These are phyloP conservation scores for Mamestra brassicae DNA, from an alignment of 2,888 invertebrate species.

Conservation along the genomic window DNA sequence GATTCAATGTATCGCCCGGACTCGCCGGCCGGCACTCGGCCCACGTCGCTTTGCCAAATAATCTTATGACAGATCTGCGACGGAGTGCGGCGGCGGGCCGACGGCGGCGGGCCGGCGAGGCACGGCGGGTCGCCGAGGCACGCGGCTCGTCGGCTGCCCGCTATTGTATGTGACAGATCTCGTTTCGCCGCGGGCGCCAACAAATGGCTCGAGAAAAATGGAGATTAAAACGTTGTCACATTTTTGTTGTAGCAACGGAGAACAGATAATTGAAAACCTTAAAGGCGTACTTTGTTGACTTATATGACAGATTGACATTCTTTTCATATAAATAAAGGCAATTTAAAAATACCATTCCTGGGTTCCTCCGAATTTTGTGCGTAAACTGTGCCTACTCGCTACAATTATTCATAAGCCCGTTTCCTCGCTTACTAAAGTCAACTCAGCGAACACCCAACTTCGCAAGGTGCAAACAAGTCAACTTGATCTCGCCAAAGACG, in stretches of 20 bases:
- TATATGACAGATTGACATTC: constrained; percentile 18
- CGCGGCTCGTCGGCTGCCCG: constrained; percentile 21
- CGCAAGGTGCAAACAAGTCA: constrained; percentile 34
- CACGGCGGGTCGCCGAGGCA: constrained; percentile 13
- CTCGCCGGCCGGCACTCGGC: constrained; percentile 2
- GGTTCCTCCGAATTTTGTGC: not conserved
- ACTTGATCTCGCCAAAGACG: constrained; percentile 47
- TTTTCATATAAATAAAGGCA: constrained; percentile 12
- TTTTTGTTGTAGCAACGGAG: constrained; percentile 36
- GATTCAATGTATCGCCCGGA: constrained; percentile 59
- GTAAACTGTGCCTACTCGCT: not conserved
- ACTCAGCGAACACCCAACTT: constrained; percentile 24
- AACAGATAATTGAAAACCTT: constrained; percentile 45
- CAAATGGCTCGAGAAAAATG: constrained; percentile 59
- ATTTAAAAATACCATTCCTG: not conserved
- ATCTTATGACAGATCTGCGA: constrained; percentile 59
- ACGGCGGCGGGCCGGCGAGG: not conserved
- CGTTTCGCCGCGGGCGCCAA: constrained; percentile 49
- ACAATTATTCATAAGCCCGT: not conserved
- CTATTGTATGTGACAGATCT: constrained; percentile 63
- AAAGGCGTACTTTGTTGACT: constrained; percentile 26
- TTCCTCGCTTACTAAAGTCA: constrained; percentile 16
- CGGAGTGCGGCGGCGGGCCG: constrained; percentile 14
- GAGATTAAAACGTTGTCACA: constrained; percentile 55
- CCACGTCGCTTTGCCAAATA: constrained; percentile 40